Conservation (phyloP, 2,113 vertebrate species). For the Limnothrissa miodon region DNA sequence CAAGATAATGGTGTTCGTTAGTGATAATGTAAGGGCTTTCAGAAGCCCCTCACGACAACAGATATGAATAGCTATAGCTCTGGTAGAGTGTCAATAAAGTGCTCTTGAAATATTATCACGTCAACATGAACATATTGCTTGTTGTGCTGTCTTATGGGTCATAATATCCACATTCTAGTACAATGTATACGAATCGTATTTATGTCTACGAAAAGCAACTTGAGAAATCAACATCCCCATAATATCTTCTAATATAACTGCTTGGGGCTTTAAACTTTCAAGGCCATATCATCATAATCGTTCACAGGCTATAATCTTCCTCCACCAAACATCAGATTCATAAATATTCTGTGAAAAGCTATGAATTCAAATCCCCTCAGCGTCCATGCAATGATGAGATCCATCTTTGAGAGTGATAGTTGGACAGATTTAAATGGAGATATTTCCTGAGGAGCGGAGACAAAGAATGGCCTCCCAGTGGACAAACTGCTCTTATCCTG, state of each 20-base stretch:
- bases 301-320: not conserved
- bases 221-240: not conserved
- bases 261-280: not conserved
- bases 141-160: not conserved
- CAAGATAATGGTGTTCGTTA: slow-evolving; percentile 5
- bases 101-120: not conserved
- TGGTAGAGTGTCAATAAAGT: not conserved
- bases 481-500: slow-evolving; percentile 49
- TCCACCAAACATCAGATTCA: not conserved
- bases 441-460: not conserved
- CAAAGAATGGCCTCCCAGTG: not conserved
- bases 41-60: not conserved
- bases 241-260: not conserved
- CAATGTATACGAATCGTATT: not conserved
- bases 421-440: not conserved
- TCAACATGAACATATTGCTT: not conserved
- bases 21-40: not conserved
- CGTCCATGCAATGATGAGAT: not conserved
- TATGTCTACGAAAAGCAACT: too few relatives aligned
- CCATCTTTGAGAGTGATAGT: not conserved
- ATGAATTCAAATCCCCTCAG: not conserved
- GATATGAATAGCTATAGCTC: not conserved
- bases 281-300: not conserved
- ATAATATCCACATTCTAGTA: not conserved
- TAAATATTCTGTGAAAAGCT: not conserved